Conservation (phyloP, 92 coral and sea anemone genomes). For the Epizoanthus rinbou region DNA sequence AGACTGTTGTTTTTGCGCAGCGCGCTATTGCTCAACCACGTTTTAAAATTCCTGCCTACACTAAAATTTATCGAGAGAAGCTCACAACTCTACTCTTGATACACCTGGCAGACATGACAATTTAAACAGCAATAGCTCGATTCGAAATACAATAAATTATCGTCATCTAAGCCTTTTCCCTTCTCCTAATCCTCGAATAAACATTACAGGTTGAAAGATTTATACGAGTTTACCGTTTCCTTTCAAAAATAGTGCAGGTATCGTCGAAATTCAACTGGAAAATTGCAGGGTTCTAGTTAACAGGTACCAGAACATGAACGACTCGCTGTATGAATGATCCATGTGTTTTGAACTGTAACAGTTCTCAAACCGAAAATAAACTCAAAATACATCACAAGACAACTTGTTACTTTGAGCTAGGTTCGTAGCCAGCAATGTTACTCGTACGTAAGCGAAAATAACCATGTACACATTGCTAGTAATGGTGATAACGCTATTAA, state of each 20-base stretch:
- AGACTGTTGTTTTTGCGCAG: too few relatives aligned
- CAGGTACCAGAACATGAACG: conserved; percentile 29
- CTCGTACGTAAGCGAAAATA: neutral
- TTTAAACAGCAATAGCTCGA: conserved; percentile 13
- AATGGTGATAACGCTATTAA: neutral
- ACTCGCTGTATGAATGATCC: conserved; percentile 31
- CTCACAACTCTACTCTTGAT: neutral
- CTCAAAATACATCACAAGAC: conserved; percentile 13
- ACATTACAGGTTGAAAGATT: conserved; percentile 40
- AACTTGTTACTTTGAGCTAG: conserved; percentile 12
- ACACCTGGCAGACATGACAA: conserved; percentile 40
- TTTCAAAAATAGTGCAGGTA: conserved; percentile 31
- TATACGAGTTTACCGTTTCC: conserved; percentile 29
- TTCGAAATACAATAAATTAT: neutral
- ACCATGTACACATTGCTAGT: neutral
- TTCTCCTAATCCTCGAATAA: conserved; percentile 57
- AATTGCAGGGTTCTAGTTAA: neutral
- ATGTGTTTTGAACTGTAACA: conserved; percentile 41
- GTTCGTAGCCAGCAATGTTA: neutral
- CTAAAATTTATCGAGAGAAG: neutral
- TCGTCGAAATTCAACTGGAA: conserved; percentile 9
- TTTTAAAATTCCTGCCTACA: neutral
- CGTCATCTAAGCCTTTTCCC: conserved; percentile 23
- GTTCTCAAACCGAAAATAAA: conserved; percentile 34
- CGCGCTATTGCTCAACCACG: neutral